phyloP scores from a whole-genome alignment of 2,797 vertebrate genomes.

The Poeciliopsis infans region DNA sequence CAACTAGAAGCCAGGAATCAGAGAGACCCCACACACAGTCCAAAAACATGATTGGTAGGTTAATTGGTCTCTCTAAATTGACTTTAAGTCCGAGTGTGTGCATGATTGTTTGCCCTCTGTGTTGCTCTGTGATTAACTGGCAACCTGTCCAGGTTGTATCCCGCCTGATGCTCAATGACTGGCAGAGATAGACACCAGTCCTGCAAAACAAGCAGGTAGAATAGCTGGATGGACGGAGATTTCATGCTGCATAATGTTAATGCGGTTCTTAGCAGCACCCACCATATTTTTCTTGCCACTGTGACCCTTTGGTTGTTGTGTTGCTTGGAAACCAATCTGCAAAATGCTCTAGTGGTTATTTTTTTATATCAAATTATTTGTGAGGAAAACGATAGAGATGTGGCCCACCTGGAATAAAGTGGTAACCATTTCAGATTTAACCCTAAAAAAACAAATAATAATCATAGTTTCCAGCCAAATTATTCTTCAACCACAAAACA shows the following conservation, averaged over 20 bases:
- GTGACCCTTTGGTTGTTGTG: slow-evolving; percentile 3
- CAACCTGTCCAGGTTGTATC: not conserved
- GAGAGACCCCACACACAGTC: too few relatives aligned
- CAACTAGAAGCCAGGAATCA: too few relatives aligned
- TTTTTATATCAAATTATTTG: not conserved
- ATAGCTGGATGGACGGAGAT: not conserved
- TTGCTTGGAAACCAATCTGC: slow-evolving; percentile 6
- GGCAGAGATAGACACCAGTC: not conserved
- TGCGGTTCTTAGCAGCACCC: not conserved
- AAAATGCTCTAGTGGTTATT: not conserved
- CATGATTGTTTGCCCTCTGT: not conserved
- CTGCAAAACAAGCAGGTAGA: not conserved
- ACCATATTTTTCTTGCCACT: not conserved
- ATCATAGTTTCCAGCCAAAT: not conserved
- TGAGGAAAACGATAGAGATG: not conserved
- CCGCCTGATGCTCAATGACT: not conserved
- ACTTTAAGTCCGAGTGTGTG: not conserved
- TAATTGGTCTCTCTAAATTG: too few relatives aligned
- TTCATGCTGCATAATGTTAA: not conserved
- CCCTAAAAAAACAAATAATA: not conserved
- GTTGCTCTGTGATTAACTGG: not conserved
- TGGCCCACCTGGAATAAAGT: not conserved
- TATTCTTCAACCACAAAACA: slow-evolving; percentile 35
- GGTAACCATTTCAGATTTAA: slow-evolving; percentile 2
- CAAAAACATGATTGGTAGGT: too few relatives aligned